Evolutionary conservation across 2,797 vertebrate species (phyloP), one percentile per base, ranked within the genome.

Genomic region (Apogon hyalosoma): DNA sequence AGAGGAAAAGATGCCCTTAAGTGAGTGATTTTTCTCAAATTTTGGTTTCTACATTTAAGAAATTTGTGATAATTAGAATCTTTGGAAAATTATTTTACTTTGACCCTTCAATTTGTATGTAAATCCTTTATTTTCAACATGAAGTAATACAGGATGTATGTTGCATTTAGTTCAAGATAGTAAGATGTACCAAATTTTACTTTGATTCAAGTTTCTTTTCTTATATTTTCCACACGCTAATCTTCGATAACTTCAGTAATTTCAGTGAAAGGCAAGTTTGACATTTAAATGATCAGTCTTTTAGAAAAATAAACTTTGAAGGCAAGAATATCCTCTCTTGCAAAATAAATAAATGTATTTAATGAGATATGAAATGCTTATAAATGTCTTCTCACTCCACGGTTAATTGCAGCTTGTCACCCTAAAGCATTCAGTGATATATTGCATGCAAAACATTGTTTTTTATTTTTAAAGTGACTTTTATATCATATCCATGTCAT

Each of bases 331-430:
- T 41, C 31, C 52, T 78, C 75, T 60, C 66, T 78, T 71, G 59
- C 70, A 89, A 91, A 88, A 91, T 88, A 92, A 90, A 92, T 92
- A 92, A 84, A 90, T 88, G 79, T 89, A 92, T 93, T 93, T 89
- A 92, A 93, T 91, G 90, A 93, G 88, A 91, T 93, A 91, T 90
- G 87, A 88, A 90, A 92, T 79, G 85, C 84, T 86, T 85, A 84
- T 87, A 88, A 92, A 93, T 88, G 87, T 90, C 78, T 87, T 73
- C 71, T 83, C 76, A 72, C 83, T 89, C 71, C 86, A 92, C 66
- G 85, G 82, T 90, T 92, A 93, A 92, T 91, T 92, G 88, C 87
- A 82, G 80, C 88, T 91, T 93, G 90, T 93, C 92, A 92, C 87
- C 89, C 87, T 86, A 91, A 91, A 93, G 90, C 90, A 86, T 88